Evolutionary conservation across 2,113 vertebrate species (phyloP).

Genomic region (Bubo bubo): DNA sequence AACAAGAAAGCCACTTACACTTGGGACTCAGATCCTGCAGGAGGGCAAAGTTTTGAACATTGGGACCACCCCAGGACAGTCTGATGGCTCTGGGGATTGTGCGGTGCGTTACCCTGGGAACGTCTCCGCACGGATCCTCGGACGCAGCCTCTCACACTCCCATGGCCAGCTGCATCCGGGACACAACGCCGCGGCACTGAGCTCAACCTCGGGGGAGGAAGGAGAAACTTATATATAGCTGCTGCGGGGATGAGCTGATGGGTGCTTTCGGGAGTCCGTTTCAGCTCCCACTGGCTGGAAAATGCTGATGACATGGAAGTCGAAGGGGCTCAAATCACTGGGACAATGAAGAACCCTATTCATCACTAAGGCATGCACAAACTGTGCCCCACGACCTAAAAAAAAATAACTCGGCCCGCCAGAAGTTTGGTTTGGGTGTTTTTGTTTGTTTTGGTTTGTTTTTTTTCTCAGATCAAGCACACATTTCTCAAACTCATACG

Average conservation of each 20-base stretch:
- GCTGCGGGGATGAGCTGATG: neutral
- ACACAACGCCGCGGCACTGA: neutral
- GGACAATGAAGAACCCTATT: neutral
- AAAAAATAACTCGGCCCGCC: neutral
- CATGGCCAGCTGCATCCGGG: neutral
- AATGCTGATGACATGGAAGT: neutral
- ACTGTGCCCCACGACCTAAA: neutral
- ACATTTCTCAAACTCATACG: slow-evolving; percentile 3
- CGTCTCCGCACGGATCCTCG: neutral
- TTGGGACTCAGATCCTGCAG: neutral
- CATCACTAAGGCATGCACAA: neutral
- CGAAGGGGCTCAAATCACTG: neutral
- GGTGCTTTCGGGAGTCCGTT: neutral
- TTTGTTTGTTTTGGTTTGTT: neutral
- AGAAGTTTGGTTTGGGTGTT: neutral
- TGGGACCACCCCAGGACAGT: neutral
- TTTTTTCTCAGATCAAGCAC: neutral
- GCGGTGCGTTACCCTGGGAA: neutral
- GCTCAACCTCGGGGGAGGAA: neutral
- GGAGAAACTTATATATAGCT: neutral
- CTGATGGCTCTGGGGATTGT: neutral
- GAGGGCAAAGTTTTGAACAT: neutral
- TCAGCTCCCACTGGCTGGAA: neutral
- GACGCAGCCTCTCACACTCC: neutral
- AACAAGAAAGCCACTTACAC: neutral